Conservation (phyloP, 2,113 vertebrate genomes). For the Aramus guarauna region DNA sequence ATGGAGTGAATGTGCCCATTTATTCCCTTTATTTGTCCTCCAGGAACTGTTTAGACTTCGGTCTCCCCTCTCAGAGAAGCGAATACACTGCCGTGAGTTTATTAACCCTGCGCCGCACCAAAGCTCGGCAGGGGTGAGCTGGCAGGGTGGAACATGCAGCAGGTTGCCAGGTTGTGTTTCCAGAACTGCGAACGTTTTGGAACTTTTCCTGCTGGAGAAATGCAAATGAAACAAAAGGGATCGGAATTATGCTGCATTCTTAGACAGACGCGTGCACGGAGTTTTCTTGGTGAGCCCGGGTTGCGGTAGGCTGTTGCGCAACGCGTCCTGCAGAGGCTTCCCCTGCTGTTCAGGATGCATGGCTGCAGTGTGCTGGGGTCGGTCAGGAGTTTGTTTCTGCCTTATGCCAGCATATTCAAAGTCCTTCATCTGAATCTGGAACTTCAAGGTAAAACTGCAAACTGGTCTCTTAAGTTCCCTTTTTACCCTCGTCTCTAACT, state of each 20-base stretch:
- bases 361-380: not conserved
- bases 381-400: not conserved
- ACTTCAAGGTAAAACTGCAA: not conserved
- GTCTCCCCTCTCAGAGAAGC: not conserved
- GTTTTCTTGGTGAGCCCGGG: not conserved
- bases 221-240: not conserved
- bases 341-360: not conserved
- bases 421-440: not conserved
- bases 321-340: accelerated
- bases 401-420: not conserved
- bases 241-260: not conserved
- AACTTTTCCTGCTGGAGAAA: not conserved
- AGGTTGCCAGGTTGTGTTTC: not conserved
- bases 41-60: not conserved
- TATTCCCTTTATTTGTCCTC: not conserved
- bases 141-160: not conserved
- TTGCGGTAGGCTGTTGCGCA: not conserved
- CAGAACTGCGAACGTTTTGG: not conserved
- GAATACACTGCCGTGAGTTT: accelerated
- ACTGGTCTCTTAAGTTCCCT: not conserved
- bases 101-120: not conserved
- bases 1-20: not conserved
- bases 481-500: not conserved
- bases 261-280: too few species aligned
- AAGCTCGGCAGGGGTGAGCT: not conserved